Evolutionary conservation across 30 jellyfish, hydroid and myxozoan species (phyloP), one percentile per base, ranked within the genome.

Genomic region (Hydractinia echinata): DNA sequence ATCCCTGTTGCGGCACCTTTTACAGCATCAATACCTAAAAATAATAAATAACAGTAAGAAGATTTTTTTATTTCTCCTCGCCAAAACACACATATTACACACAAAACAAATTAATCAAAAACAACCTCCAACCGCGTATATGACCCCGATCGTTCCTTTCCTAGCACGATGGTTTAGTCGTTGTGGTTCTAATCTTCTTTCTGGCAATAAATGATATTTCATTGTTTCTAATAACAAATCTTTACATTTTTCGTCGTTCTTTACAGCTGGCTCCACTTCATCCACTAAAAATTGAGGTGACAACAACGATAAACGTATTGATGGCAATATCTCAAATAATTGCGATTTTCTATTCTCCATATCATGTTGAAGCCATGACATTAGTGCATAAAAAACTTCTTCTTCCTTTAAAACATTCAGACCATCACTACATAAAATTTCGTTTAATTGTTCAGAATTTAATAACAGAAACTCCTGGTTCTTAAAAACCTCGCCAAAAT

Each of bases 101-200:
- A 30, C 44, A 30, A 30, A 30, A 30, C 44, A 30, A 30, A 30
- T 2, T 30, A 30, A 30, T 30, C 44, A 30, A 54, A 21, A 50
- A 81, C 50, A 55, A 90, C 97, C 97, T 68, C 97, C 97, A 81
- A 90, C 85, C 4, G 97, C 97, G 82, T 90, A 90, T 39, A 90
- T 51, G 5, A 85, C 95, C 67, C 97, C 97, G 76, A 90, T 92
- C 5, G 97, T 90, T 16, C 97, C 97, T 76, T 90, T 90, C 50
- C 97, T 82, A 9, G 97, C 95, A 64, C 81, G 80, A 44, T 85
- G 82, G 14, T 67, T 80, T 76, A 84, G 84, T 16, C 55, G 51
- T 73, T 76, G 73, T 51, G 81, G 54, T 55, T 85, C 89, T 51
- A 78, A 80, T 66, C 90, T 68, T 53, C 79, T 72, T 61, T 89